Conservation (phyloP, 2,113 vertebrate genomes). For the Pseudorhombus dupliciocellatus region DNA sequence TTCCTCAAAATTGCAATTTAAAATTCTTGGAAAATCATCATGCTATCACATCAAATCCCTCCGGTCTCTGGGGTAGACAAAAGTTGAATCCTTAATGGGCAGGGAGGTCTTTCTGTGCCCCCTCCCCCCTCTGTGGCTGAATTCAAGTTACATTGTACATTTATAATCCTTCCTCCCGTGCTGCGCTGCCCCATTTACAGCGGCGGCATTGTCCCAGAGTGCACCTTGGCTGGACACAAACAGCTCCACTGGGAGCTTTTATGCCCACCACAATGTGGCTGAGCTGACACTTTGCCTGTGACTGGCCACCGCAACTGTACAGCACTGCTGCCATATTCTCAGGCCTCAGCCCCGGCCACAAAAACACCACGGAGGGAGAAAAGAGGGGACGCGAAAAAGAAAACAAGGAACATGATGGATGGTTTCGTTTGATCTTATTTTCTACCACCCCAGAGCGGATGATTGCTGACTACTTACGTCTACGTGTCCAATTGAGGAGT, state of each 20-base stretch:
- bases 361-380: slow-evolving; percentile 68
- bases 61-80: slow-evolving; percentile 16
- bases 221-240: slow-evolving; percentile 74
- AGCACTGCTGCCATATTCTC: slow-evolving; percentile 66
- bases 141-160: slow-evolving; percentile 54
- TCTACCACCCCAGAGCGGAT: slow-evolving; percentile 72
- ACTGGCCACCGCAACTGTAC: slow-evolving; percentile 66
- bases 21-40: slow-evolving; percentile 25
- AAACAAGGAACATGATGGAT: slow-evolving; percentile 75
- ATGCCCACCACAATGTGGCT: slow-evolving; percentile 68
- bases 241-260: slow-evolving; percentile 72
- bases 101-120: slow-evolving; percentile 1
- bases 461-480: slow-evolving; percentile 74
- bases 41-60: slow-evolving; percentile 34
- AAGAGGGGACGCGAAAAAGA: slow-evolving; percentile 54
- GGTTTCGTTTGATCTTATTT: slow-evolving; percentile 77
- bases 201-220: slow-evolving; percentile 47
- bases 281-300: slow-evolving; percentile 76
- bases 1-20: slow-evolving; percentile 37
- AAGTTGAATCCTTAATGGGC: slow-evolving; percentile 1
- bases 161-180: slow-evolving; percentile 55
- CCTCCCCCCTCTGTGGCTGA: background rate
- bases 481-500: slow-evolving; percentile 73
- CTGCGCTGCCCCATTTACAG: slow-evolving; percentile 58
- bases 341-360: slow-evolving; percentile 61